phyloP scores from a whole-genome alignment of 2,113 vertebrate species.

The Anguilla rostrata region DNA sequence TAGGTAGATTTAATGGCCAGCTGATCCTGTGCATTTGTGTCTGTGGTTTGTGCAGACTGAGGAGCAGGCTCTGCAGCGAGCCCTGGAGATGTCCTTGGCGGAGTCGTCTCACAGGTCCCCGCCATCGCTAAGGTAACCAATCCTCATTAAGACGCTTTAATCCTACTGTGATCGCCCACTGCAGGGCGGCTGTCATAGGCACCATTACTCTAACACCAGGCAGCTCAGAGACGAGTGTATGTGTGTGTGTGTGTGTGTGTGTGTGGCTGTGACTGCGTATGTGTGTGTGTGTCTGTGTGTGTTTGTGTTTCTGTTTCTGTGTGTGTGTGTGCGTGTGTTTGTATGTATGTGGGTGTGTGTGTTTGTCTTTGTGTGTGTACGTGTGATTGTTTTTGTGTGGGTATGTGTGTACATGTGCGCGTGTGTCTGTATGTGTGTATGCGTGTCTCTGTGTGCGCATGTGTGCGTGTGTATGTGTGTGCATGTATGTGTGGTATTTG shows the following conservation, averaged over 20 bases:
- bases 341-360: neutral
- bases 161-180: neutral
- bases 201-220: neutral
- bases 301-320: no score
- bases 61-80: slow-evolving; percentile 91
- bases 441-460: neutral
- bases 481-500: neutral
- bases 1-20: neutral
- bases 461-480: neutral
- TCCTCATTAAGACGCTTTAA: neutral
- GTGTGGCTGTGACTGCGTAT: no score
- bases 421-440: neutral
- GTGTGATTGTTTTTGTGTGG: neutral
- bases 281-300: no score
- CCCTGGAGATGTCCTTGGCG: slow-evolving; percentile 90
- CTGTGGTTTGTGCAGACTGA: slow-evolving; percentile 74
- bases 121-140: slow-evolving; percentile 69
- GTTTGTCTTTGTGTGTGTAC: neutral
- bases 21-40: neutral
- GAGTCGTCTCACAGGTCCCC: slow-evolving; percentile 68
- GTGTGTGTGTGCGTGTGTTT: neutral
- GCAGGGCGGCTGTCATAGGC: neutral
- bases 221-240: neutral
- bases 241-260: no score
- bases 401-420: neutral